Evolutionary conservation across 2,797 vertebrate genomes (phyloP), one percentile per base, ranked within the genome.

Genomic region (Heliangelus exortis): DNA sequence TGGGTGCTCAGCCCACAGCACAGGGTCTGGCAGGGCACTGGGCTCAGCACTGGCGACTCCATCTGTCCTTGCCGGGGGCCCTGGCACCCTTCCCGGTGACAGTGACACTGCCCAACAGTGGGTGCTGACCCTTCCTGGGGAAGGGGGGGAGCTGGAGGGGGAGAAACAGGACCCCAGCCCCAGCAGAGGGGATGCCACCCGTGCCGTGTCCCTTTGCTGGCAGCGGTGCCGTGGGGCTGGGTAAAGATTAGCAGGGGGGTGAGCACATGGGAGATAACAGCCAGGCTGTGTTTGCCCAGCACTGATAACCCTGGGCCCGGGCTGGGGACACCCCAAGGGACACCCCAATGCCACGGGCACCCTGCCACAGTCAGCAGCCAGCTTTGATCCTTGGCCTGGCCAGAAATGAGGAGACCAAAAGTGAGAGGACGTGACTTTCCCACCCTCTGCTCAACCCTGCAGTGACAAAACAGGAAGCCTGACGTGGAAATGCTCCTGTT

Each of bases 21-120:
- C 1, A 2, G 58, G 36, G 34, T 36, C 29, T 1, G 2, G 48
- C 54, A 26, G 16, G 12, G 48, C 1, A 2, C 43, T 53, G 1
- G 7, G 69, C 55, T 94, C 76, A 81, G 39, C 59, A 48, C 57
- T 10, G 15, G 22, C 50, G 68, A 34, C 73, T 75, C 83, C 68
- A 47, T 50, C 77, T 18, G 2, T 74, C 94, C 69, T 92, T 93
- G 57, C 90, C 3, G 10, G 58, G 43, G 39, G 67, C 25, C 25
- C 97, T 97, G 16, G 95, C 43, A 47, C 96, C 66, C 0, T 96
- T 97, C 79, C 96, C 90, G 93, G 96, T 97, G 92, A 98, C 67
- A 63, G 96, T 97, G 92, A 98, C 67, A 63, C 98, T 98, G 92
- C 98, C 92, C 26, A 98, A 97, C 10, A 95, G 97, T 47, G 98